Evolutionary conservation across 1,140 invertebrate species (phyloP), one percentile per base, ranked within the genome.

Genomic region (Zelostemma sp.): DNA sequence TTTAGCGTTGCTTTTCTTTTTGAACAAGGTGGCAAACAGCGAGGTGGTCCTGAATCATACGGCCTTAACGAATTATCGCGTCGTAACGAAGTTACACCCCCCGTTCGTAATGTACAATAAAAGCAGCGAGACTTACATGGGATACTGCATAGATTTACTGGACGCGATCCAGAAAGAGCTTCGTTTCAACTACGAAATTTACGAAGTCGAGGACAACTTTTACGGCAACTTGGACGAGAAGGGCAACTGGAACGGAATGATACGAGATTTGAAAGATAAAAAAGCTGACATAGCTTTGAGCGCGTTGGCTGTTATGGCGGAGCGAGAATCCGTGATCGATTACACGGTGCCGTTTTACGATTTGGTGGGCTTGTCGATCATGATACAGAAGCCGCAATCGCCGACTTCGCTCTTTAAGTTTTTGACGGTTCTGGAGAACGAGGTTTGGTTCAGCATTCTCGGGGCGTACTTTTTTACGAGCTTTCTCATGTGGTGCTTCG

Each of bases 301-400:
- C 0, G 92, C 95, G 0, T 86, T 97, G 66, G 94, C 94, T 0
- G 96, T 97, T 0, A 97, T 97, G 93, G 95, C 96, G 0, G 96
- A 98, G 81, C 87, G 96, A 14, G 96, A 98, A 81, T 96, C 94
- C 72, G 95, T 97, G 0, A 93, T 98, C 0, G 96, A 97, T 81
- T 98, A 97, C 74, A 98, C 96, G 0, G 95, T 97, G 0, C 95
- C 96, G 0, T 97, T 96, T 77, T 98, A 98, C 78, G 97, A 98
- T 85, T 86, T 97, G 25, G 96, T 98, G 0, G 96, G 97, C 0
- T 95, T 97, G 15, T 95, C 94, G 0, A 97, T 98, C 68, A 86
- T 98, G 69, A 96, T 96, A 92, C 91, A 91, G 73, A 90, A 94
- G 73, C 90, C 93, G 0, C 91, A 91, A 71, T 87, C 89, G 0